Conservation (phyloP, 2,888 invertebrate species). For the Sphecodes monilicornis region DNA sequence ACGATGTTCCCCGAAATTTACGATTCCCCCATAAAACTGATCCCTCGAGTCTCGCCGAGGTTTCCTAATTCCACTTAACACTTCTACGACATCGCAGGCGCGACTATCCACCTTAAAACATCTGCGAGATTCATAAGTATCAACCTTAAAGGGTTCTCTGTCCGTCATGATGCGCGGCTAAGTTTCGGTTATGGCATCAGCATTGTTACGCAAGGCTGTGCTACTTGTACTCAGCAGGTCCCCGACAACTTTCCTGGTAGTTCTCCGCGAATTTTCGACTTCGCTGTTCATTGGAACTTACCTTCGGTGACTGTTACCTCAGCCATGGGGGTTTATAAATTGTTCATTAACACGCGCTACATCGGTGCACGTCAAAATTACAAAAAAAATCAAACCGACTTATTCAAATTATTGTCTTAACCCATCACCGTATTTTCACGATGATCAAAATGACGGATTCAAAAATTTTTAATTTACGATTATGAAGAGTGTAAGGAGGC, state of each 20-base stretch:
- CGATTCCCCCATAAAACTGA: constrained; percentile 43
- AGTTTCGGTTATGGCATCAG: constrained; percentile 56
- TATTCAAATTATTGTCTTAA: no score
- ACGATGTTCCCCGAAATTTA: constrained; percentile 21
- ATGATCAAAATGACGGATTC: no score
- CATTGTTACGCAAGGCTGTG: constrained; percentile 49
- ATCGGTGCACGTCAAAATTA: not conserved
- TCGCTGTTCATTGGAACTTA: constrained; percentile 3
- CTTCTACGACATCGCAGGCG: constrained; percentile 24
- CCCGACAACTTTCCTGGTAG: constrained; percentile 44
- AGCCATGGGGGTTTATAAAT: constrained; percentile 31
- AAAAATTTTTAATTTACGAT: no score
- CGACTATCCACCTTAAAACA: constrained; percentile 26
- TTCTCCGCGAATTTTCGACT: constrained; percentile 14
- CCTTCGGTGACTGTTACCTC: constrained; percentile 45
- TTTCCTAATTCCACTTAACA: constrained; percentile 53
- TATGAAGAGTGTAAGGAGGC: no score
- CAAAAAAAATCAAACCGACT: no score
- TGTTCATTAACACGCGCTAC: constrained; percentile 18
- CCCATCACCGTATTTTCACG: no score
- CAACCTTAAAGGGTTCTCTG: constrained; percentile 44
- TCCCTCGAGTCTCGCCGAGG: constrained; percentile 28
- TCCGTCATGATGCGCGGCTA: constrained; percentile 27
- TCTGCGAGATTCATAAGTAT: constrained; percentile 33
- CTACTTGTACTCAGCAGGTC: constrained; percentile 30